Evolutionary conservation across 2,113 vertebrate species (phyloP), one percentile per base, ranked within the genome.

Genomic region (Clarias batrachus): DNA sequence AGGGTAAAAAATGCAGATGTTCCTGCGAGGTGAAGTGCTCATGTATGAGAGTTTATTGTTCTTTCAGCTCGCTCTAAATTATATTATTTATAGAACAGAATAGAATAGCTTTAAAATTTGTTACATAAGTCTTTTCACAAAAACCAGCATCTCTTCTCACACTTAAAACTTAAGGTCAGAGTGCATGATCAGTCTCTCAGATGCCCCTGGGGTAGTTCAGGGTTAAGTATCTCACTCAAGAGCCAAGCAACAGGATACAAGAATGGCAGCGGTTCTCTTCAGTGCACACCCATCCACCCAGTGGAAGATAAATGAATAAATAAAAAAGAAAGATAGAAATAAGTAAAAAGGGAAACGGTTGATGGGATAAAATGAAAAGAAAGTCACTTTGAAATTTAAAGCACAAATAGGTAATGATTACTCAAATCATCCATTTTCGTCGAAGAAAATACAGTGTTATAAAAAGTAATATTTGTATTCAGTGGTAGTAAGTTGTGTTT

Each of bases 221-320:
- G 25, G 74, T 77, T 77, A 77, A 30, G 74, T 77, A 77, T n/a
- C 14, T 17, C 52, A 56, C 74, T 56, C 13, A 77, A 77, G 74
- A 17, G 23, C 74, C 48, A 77, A 77, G 74, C 41, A 54, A 54
- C 21, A 14, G 23, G 25, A 77, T 21, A 74, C 3, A 74, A 6
- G 71, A 77, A 77, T 77, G 25, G 23, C 74, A 77, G 2, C 56
- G 48, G 74, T 54, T 16, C 13, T 4, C 71, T 74, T 74, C 11
- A n/a, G 21, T 48, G 41, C 6, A 4, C 21, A 52, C 41, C 23
- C 14, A 78, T 30, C 16, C n/a, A 80, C 9, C 27, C 3, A 57
- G 7, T 30, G 3, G 52, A 78, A 78, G 21, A 76, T 76, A 13
- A 48, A 41, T 48, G n/a, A n/a, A 76, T 5, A 13, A 2, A n/a